Conservation (phyloP, 2,888 invertebrate genomes). For the Watsonalla binaria region DNA sequence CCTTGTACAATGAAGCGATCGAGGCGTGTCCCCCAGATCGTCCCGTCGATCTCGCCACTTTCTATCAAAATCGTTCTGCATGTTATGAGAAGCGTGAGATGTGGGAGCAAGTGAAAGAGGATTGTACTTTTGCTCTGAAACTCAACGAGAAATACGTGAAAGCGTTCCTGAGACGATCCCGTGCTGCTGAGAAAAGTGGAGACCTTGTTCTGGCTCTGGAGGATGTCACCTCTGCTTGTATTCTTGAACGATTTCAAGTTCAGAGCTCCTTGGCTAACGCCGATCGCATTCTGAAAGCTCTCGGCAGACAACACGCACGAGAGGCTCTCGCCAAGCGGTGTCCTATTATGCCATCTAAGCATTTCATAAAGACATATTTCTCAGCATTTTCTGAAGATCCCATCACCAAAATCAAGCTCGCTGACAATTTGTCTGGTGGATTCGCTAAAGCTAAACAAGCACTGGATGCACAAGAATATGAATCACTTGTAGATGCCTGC, state of each 20-base stretch:
- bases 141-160: slow-evolving; percentile 92
- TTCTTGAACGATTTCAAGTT: slow-evolving; percentile 93
- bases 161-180: slow-evolving; percentile 90
- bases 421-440: slow-evolving; percentile 72
- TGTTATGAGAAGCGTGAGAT: slow-evolving; percentile 95
- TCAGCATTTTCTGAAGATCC: slow-evolving; percentile 93
- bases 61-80: slow-evolving; percentile 97
- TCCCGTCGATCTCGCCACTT: slow-evolving; percentile 88
- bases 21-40: slow-evolving; percentile 89
- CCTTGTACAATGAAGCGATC: slow-evolving; percentile 94
- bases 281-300: slow-evolving; percentile 91
- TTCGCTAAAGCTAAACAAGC: slow-evolving; percentile 85
- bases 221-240: slow-evolving; percentile 95
- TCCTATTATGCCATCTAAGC: slow-evolving; percentile 89
- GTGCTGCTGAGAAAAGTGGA: slow-evolving; percentile 88
- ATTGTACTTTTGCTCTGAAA: slow-evolving; percentile 91
- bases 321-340: slow-evolving; percentile 83
- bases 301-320: slow-evolving; percentile 86
- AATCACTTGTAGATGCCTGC: slow-evolving; percentile 87
- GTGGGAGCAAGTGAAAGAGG: slow-evolving; percentile 90
- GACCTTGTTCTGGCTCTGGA: slow-evolving; percentile 90
- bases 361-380: slow-evolving; percentile 92
- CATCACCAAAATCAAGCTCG: slow-evolving; percentile 77
- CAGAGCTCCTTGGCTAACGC: slow-evolving; percentile 89
- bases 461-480: slow-evolving; percentile 84